Percentiles rank a stretch among this genome's conserved stretches.
Conservation (phyloP, 2,113 vertebrate species). For the Pelusios castaneus region DNA sequence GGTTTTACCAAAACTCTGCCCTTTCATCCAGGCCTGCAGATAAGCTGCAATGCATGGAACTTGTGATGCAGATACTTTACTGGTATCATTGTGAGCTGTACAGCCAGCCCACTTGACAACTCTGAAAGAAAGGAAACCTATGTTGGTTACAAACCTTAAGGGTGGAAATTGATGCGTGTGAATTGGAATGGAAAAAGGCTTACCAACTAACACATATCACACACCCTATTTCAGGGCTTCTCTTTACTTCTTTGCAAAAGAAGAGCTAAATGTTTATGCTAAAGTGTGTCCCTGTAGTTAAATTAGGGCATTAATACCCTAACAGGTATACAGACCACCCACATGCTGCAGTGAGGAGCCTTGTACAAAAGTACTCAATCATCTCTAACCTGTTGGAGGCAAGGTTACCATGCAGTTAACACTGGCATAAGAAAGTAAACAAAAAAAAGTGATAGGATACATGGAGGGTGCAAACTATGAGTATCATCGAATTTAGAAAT, state of each 20-base stretch:
- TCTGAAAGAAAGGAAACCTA: neutral
- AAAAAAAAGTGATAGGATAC: neutral
- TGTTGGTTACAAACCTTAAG: neutral
- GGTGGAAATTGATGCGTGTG: accelerated
- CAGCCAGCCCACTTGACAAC: neutral
- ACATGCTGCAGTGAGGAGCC: neutral
- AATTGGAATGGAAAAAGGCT: neutral
- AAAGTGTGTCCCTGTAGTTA: too few relatives aligned
- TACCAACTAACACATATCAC: accelerated
- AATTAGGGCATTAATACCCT: neutral
- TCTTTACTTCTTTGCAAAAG: neutral
- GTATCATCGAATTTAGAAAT: neutral
- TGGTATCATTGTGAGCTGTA: neutral
- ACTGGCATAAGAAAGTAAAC: neutral
- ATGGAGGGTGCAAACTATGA: neutral
- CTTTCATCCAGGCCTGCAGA: neutral
- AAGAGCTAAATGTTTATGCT: neutral
- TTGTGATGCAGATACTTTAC: neutral
- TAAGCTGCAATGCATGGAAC: neutral
- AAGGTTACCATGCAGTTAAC: neutral
- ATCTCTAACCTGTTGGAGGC: neutral
- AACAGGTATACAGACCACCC: neutral
- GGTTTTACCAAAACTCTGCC: neutral
- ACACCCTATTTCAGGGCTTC: neutral
- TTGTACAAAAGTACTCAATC: neutral